phyloP scores from a whole-genome alignment of 2,797 vertebrate genomes.

The Trachurus trachurus region DNA sequence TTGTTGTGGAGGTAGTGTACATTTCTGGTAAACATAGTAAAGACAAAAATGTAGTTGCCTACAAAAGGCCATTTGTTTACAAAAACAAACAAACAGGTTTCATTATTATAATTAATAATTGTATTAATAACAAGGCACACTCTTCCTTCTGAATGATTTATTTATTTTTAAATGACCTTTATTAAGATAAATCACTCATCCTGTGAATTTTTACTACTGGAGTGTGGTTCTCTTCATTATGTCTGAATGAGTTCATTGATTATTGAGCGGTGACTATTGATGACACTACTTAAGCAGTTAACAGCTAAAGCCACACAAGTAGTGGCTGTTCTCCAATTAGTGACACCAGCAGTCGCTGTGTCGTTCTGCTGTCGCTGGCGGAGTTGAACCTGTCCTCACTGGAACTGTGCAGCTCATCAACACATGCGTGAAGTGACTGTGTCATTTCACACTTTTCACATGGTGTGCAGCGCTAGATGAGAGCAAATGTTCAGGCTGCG shows the following conservation, averaged over 20 bases:
- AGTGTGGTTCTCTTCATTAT: conserved; percentile 77
- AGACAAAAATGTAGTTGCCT: conserved; percentile 6
- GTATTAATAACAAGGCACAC: background rate
- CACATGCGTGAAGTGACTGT: background rate
- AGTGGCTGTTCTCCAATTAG: conserved; percentile 76
- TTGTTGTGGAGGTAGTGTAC: conserved; percentile 16
- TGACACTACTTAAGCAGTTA: conserved; percentile 77
- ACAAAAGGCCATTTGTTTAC: background rate
- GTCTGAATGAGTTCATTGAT: conserved; percentile 84
- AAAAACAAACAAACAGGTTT: background rate
- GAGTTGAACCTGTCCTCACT: conserved; percentile 17
- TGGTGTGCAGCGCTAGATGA: background rate
- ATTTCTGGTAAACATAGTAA: conserved; percentile 10
- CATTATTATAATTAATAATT: conserved; percentile 1
- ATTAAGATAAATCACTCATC: conserved; percentile 44
- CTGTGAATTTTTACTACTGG: conserved; percentile 44
- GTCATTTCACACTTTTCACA: background rate
- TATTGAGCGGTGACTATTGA: conserved; percentile 81
- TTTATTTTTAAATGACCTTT: conserved; percentile 22
- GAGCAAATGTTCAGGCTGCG: background rate
- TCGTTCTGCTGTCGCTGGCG: conserved; percentile 22
- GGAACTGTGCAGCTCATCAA: conserved; percentile 3
- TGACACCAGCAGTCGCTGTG: conserved; percentile 48
- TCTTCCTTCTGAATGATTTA: background rate
- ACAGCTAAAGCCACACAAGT: conserved; percentile 67